Evolutionary conservation across 64 coral and sea anemone species (phyloP), one percentile per base, ranked within the genome.

Genomic region (Stylophora pistillata): DNA sequence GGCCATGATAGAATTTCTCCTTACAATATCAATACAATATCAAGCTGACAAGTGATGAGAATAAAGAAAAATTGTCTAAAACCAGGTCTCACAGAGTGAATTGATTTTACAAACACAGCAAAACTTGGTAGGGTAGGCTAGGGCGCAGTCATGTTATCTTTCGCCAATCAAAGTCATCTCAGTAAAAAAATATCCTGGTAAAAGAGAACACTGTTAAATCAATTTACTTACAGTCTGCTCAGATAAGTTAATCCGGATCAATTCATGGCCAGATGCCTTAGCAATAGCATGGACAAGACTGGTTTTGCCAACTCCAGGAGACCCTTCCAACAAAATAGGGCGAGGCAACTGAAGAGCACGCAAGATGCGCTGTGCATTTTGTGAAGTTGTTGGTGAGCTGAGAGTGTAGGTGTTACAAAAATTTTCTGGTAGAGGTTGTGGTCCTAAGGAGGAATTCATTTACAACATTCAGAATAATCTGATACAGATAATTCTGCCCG

Each of bases 271-370:
- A 41, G 96, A 94, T 13, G 90, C 96, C 87, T 95, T 98, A n/a
- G 96, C 96, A 53, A 98, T 78, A 16, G 96, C 96, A 82, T 89
- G 34, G n/a, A 99, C 97, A 26, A 99, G 77, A 86, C 97, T 99
- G 15, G 93, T 99, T 85, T 99, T 99, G 10, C 97, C 97, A 62
- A 99, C 97, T 78, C 97, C 97, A 16, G 97, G 97, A 25, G 97
- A 99, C 6, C 97, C 97, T 85, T 99, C 97, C 69, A 99, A 77
- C 28, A 99, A 64, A 34, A 99, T 99, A 37, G 97, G 97, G 21
- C 93, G 74, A 12, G 81, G 77, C 15, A 99, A 63, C 61, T 99
- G 97, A 32, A 99, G 76, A 1, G 93, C 93, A 32, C 97, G 74
- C 31, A 99, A 41, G 11, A 95, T 18, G 55, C 97, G 87, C 84